A percentile compares a stretch with the other conserved stretches of the same genome.
These are phyloP conservation scores for Gallinago stenura DNA, from an alignment of 2,797 vertebrate genomes.

Conservation along the genomic window DNA sequence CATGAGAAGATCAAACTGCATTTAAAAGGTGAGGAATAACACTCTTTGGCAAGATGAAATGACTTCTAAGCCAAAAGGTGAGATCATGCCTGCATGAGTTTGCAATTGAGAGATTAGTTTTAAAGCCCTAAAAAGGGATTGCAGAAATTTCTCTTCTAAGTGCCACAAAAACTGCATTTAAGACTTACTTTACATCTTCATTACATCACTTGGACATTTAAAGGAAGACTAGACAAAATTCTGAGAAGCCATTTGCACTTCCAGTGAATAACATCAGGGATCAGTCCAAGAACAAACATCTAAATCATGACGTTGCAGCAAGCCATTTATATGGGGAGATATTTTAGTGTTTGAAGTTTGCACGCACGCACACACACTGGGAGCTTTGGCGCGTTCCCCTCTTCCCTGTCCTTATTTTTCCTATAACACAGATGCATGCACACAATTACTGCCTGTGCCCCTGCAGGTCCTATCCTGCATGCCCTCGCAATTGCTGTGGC, in stretches of 20 bases:
- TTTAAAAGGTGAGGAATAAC: conserved; percentile 46
- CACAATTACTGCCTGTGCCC: not conserved
- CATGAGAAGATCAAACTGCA: conserved; percentile 33
- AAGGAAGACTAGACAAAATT: not conserved
- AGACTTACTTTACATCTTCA: conserved; percentile 25
- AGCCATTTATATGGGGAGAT: not conserved
- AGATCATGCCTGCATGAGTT: conserved; percentile 16
- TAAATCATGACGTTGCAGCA: not conserved
- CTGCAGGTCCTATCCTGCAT: fast-evolving
- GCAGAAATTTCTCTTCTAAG: not conserved
- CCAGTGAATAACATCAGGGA: not conserved
- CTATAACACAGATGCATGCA: fast-evolving
- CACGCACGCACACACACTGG: fast-evolving
- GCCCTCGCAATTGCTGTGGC: not conserved
- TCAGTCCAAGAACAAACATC: conserved; percentile 20
- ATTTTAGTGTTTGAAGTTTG: not conserved
- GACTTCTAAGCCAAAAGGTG: conserved; percentile 62
- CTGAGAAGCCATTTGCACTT: not conserved
- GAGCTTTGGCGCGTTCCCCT: not conserved
- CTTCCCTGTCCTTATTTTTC: not conserved
- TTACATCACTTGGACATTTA: conserved; percentile 4
- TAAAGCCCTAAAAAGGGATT: conserved; percentile 6
- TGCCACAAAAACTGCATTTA: not conserved
- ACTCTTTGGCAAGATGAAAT: conserved; percentile 22
- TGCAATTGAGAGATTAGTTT: not conserved